Base-by-base conservation (phyloP, 2,888 invertebrate species). In the Dendrolimus houi region DNA sequence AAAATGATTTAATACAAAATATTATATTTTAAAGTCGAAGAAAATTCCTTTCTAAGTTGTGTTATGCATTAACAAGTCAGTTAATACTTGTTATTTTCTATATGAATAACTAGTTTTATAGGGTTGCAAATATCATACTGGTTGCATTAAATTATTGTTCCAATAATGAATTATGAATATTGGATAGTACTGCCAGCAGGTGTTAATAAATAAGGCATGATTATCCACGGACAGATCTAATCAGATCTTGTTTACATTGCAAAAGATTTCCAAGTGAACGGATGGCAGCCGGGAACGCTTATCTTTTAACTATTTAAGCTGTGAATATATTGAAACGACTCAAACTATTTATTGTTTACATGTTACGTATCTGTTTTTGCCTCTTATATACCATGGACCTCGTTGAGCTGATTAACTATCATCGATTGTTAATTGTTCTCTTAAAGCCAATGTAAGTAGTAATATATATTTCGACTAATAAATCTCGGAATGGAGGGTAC, bases 161-260 rank as follows among this genome's bases (percentile, higher is more conserved):
- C 65, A 60, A 59, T 66, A 65, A 67, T 67, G 71, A 74, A 72
- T 67, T 74, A 75, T 71, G 67, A 75, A 75, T 75, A 77, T 80
- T 77, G 72, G 72, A 75, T 79, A 70, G 70, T 68, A 59, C 69
- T 67, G 68, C 64, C 69, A 77, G 77, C 79, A 76, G 75, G 79
- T 79, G 77, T 72, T 76, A 81, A 85, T 87, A 87, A 87, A 88
- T 85, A 83, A 83, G 74, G 62, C 74, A 67, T 76, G 80, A 84
- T 85, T 81, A 84, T 83, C 82, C 72, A 66, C 60, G 57, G 73
- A 75, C 69, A 71, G 74, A 83, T 86, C 81, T 86, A 84, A 87
- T 88, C 87, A 69, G 77, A 82, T 85, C 84, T 76, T 87, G 86
- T 88, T 86, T 84, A 85, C 85, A 84, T 79, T 80, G 76, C 74